Percentiles rank a stretch among this genome's conserved stretches.
Evolutionary conservation across 2,113 vertebrate species (phyloP).

Genomic region (Apodemus sylvaticus): DNA sequence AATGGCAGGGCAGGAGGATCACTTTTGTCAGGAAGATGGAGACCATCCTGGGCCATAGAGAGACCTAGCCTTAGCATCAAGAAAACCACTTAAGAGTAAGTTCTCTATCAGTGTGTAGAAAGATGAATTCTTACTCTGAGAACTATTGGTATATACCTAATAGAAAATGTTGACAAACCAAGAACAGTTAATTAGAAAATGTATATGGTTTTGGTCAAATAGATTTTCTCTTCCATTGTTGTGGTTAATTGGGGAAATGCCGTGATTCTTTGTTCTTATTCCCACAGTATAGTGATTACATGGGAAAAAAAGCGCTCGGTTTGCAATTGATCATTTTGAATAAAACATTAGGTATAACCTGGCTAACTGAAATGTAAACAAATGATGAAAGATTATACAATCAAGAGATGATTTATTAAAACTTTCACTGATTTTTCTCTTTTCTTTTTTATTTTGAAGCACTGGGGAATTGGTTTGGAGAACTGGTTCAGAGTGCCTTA

Average conservation of each 20-base stretch:
- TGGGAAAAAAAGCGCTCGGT: background rate
- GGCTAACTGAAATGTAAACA: background rate
- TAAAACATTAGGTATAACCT: background rate
- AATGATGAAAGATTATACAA: background rate
- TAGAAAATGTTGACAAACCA: slow-evolving; percentile 18
- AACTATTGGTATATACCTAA: slow-evolving; percentile 21
- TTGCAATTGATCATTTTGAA: background rate
- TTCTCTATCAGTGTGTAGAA: background rate
- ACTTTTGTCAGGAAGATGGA: background rate
- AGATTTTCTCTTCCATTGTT: background rate
- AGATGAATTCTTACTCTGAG: slow-evolving; percentile 36
- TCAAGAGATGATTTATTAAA: background rate
- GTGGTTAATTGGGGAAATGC: background rate
- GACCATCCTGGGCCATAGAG: background rate
- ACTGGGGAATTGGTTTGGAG: background rate
- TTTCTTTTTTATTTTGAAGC: slow-evolving; percentile 6
- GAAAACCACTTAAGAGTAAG: background rate
- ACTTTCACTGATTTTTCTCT: background rate
- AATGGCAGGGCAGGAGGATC: background rate
- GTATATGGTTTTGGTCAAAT: background rate
- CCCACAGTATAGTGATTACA: background rate
- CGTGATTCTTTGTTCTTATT: slow-evolving; percentile 6
- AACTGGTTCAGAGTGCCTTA: background rate
- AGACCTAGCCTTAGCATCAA: background rate
- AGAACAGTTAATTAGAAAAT: background rate